Evolutionary conservation across 2,797 vertebrate genomes (phyloP).

Genomic region (Notolabrus celidotus): DNA sequence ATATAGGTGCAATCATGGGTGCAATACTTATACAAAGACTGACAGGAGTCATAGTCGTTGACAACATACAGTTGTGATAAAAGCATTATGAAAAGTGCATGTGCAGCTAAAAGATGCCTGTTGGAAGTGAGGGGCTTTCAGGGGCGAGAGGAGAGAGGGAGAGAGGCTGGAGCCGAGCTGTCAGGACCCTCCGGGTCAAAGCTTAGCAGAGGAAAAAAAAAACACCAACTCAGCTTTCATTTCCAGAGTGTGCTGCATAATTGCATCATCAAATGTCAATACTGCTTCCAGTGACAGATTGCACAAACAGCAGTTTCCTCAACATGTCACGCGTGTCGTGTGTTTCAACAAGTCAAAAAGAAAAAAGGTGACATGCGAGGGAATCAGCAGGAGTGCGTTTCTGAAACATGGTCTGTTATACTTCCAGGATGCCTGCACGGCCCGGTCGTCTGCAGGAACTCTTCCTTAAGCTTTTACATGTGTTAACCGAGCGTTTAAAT

Average conservation of each 20-base stretch:
- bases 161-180: constrained; percentile 37
- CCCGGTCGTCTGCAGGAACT: constrained; percentile 26
- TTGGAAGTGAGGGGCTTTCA: constrained; percentile 18
- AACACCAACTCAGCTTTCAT: constrained; percentile 46
- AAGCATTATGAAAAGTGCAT: neutral
- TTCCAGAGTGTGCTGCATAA: constrained; percentile 45
- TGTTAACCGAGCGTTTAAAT: constrained; percentile 55
- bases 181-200: constrained; percentile 56
- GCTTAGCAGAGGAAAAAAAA: constrained; percentile 11
- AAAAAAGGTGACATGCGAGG: constrained; percentile 18
- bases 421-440: constrained; percentile 13
- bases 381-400: constrained; percentile 14
- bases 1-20: too few relatives aligned
- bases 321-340: constrained; percentile 32
- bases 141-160: neutral
- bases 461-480: constrained; percentile 40
- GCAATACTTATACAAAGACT: too few relatives aligned
- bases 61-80: neutral
- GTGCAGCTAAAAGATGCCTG: neutral
- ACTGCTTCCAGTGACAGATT: constrained; percentile 39
- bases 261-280: constrained; percentile 51
- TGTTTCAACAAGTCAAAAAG: constrained; percentile 2
- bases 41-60: neutral
- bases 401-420: constrained; percentile 15
- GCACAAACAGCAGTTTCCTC: constrained; percentile 36